Evolutionary conservation across 2,888 invertebrate genomes (phyloP), one percentile per base, ranked within the genome.

Genomic region (Drosophila aldrichi): DNA sequence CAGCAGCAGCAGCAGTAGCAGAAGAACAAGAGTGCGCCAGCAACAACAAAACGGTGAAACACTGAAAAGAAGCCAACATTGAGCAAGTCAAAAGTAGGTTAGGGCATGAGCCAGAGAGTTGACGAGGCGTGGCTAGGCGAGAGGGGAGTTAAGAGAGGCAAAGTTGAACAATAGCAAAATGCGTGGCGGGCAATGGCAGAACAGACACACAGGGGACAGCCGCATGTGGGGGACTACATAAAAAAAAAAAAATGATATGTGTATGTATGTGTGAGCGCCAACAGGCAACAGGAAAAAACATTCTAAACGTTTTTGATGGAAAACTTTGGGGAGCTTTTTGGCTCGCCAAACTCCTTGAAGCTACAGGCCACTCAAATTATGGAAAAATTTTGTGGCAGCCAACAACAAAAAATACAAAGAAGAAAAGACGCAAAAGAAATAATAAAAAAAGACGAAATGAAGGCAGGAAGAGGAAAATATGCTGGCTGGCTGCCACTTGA

Each of bases 121-220:
- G 34, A 29, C 41, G 32, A 32, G 56, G 16, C 34, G 41, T 14
- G 36, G 32, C 34, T 2, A 12, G 34, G 34, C 12, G 7, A n/a
- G 38, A n/a, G 38, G 4, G 1, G 55, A 4, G 16, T 0, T 1
- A 7, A 14, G 20, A 1, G 54, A 12, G 36, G 54, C 69, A 59
- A 76, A 86, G 72, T 89, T 80, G 80, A 89, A 86, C 89, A 89
- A 86, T 84, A 67, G 82, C 74, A 61, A 87, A 89, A 86, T 89
- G 78, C 78, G 87, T 74, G 62, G 71, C 44, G 52, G 48, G 63
- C 52, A 70, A 56, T 69, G 64, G 72, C 63, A 79, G 70, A 56
- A 43, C 56, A 43, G 43, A 56, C 43, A 70, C 58, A 78, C 67
- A 22, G 59, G 57, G 62, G 70, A 76, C 63, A 70, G 58, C 67